phyloP scores from a whole-genome alignment of 2,888 invertebrate genomes.

The Nymphalis c-album region DNA sequence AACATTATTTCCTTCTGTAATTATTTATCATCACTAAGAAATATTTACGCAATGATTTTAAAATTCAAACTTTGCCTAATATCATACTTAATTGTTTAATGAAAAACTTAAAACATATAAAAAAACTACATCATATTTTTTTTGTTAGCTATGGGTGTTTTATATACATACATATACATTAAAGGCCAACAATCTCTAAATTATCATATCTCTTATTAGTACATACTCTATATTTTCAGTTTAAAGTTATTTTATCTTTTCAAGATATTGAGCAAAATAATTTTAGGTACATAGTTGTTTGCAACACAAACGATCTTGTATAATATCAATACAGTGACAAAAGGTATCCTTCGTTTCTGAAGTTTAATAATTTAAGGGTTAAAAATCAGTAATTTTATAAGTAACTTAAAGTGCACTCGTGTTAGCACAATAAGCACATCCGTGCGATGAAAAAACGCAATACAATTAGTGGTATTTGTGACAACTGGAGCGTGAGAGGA shows the following conservation, averaged over 20 bases:
- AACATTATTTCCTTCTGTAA: constrained; percentile 17
- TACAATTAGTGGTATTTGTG: constrained; percentile 74
- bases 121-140: neutral
- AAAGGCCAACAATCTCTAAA: too few species aligned
- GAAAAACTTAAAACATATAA: neutral
- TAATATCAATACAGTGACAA: too few species aligned
- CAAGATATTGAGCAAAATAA: too few species aligned
- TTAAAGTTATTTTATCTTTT: too few species aligned
- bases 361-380: neutral
- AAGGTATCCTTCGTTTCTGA: neutral
- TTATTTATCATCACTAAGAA: constrained; percentile 14
- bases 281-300: too few species aligned
- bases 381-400: neutral
- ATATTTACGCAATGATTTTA: constrained; percentile 15
- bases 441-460: constrained; percentile 62
- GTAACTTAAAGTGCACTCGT: constrained; percentile 24
- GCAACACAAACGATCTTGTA: too few species aligned
- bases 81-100: neutral
- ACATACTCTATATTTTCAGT: too few species aligned
- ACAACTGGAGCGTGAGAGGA: constrained; percentile 80
- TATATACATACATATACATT: too few species aligned
- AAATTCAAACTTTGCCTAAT: neutral
- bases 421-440: constrained; percentile 51
- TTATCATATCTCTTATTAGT: too few species aligned
- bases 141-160: neutral